Percentiles rank a stretch among this genome's conserved stretches.
These are phyloP conservation scores for Pammene aurita DNA, from an alignment of 2,888 invertebrate genomes.

Conservation along the genomic window DNA sequence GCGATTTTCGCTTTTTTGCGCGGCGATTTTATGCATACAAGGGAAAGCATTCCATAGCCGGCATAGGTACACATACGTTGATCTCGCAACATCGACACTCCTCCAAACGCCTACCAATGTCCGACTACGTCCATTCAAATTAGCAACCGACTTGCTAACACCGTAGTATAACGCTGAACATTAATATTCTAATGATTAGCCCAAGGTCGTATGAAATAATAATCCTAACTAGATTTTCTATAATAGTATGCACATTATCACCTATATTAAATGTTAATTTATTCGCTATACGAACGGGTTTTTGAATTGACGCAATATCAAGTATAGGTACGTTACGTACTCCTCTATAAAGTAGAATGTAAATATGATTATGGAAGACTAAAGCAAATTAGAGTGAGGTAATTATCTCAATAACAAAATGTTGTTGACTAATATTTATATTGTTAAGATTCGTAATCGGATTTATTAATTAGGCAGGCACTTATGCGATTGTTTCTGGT, in stretches of 20 bases:
- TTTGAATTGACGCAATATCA: constrained; percentile 30
- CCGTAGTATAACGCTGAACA: constrained; percentile 4
- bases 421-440: no score
- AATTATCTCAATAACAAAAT: no score
- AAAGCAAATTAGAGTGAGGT: no score
- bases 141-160: background rate
- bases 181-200: constrained; percentile 29
- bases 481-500: no score
- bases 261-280: constrained; percentile 34
- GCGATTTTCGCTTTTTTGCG: no score
- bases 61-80: background rate
- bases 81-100: no score
- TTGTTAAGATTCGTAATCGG: no score
- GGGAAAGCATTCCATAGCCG: background rate
- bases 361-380: background rate
- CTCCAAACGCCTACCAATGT: background rate
- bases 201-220: constrained; percentile 35
- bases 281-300: constrained; percentile 25
- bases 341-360: background rate
- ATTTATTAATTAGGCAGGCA: no score
- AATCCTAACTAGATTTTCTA: constrained; percentile 27
- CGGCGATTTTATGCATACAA: no score
- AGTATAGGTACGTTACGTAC: background rate
- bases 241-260: constrained; percentile 24
- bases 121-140: background rate